Conservation (phyloP, 2,888 invertebrate species). For the Melanchra persicariae region DNA sequence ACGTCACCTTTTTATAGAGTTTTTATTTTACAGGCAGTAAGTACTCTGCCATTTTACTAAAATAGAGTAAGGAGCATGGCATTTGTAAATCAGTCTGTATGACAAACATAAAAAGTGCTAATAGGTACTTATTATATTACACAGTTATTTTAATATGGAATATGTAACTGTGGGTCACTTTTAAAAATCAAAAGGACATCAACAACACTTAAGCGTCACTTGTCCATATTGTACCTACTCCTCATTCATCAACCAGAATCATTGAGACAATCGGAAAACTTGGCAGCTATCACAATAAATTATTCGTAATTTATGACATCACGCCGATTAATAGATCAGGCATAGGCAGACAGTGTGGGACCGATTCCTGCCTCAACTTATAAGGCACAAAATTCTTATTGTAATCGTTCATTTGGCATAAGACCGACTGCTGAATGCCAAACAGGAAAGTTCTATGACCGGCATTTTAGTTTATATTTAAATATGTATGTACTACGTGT, state of each 20-base stretch:
- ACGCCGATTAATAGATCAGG: constrained; percentile 78
- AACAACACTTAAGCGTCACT: not conserved
- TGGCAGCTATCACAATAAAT: constrained; percentile 60
- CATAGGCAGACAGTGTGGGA: constrained; percentile 87
- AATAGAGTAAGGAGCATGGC: not conserved
- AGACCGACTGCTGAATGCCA: constrained; percentile 84
- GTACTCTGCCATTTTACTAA: not conserved
- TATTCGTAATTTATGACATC: constrained; percentile 77
- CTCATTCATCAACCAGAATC: constrained; percentile 23
- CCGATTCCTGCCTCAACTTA: constrained; percentile 76
- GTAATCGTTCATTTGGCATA: constrained; percentile 88
- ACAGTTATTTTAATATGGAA: too few species aligned
- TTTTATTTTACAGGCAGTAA: not conserved
- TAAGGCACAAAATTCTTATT: constrained; percentile 84
- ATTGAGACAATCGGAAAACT: constrained; percentile 45
- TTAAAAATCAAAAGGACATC: too few species aligned
- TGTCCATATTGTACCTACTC: not conserved
- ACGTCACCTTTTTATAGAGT: not conserved
- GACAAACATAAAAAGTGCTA: too few species aligned
- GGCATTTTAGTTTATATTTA: constrained; percentile 71
- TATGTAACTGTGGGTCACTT: too few species aligned
- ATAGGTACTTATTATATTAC: too few species aligned
- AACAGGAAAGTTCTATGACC: constrained; percentile 88
- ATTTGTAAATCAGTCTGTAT: too few species aligned
- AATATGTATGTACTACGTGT: constrained; percentile 72